Evolutionary conservation across 53 echinoderm and acorn worm species (phyloP), one percentile per base, ranked within the genome.

Genomic region (Antedon mediterranea): DNA sequence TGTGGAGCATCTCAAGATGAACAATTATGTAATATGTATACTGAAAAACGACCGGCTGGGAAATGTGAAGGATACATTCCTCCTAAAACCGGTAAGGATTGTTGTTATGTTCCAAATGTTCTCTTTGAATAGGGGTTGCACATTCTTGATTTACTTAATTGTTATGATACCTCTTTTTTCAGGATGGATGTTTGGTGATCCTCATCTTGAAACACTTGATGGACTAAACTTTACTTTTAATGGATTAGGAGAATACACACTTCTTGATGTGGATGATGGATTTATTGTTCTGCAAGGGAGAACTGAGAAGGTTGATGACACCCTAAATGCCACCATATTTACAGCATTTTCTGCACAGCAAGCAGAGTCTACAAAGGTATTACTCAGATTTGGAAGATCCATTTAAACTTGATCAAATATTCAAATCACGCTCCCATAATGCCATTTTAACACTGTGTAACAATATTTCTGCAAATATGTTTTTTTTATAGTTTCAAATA

Each of bases 301-400:
- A 57, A 57, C 83, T 34, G 88, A 80, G 32, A 80, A 73, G 28
- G 77, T 84, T 29, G 75, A 71, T n/a, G 74, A 78, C 3, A 71
- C 73, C 26, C 71, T 75, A 13, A 57, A 57, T 57, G 57, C 57
- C 9, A 57, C 57, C 3, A 18, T 57, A 3, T 57, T 57, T 57
- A 57, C 57, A 57, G 57, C 57, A 57, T 57, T 57, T 57, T 13
- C 23, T 57, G 57, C 57, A 11, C 7, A 11, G 23, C 57, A 57
- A 3, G 23, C 3, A 8, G 57, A 26, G 20, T 57, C 57, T 11
- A 57, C 57, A 3, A 57, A 57, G 57, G 57, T 57, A 57, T 41
- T 13, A 41, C 41, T 7, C 5, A 41, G 5, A 41, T 7, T 41
- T 41, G 41, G 5, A 41, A 13, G 41, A 41, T 41, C 5, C 5